Conservation (phyloP, 1,140 invertebrate genomes). For the Stenopsyche tienmushanensis region DNA sequence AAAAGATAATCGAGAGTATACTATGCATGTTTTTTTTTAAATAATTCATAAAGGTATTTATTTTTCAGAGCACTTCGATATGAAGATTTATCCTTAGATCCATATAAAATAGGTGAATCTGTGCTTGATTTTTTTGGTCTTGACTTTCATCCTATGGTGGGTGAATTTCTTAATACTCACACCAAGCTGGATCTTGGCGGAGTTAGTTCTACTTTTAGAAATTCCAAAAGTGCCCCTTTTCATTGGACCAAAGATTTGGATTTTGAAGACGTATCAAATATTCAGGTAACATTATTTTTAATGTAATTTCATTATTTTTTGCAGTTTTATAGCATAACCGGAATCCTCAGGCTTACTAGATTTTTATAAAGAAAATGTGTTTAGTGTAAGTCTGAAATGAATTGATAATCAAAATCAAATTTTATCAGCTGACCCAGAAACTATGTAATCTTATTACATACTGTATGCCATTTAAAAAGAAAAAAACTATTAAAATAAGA, state of each 20-base stretch:
- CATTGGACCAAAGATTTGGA: slow-evolving; percentile 79
- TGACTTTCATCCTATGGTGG: slow-evolving; percentile 67
- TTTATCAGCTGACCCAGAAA: too few relatives aligned
- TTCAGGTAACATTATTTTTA: slow-evolving; percentile 53
- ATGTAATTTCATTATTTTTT: background rate
- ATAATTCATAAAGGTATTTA: background rate
- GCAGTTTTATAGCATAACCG: too few relatives aligned
- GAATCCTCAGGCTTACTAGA: too few relatives aligned
- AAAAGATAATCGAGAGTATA: background rate
- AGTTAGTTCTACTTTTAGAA: slow-evolving; percentile 79
- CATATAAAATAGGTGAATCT: slow-evolving; percentile 68
- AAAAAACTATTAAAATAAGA: too few relatives aligned
- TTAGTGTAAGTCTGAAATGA: background rate
- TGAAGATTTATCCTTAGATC: slow-evolving; percentile 80
- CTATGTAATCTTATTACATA: too few relatives aligned
- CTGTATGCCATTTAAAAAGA: too few relatives aligned
- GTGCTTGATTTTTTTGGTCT: slow-evolving; percentile 77
- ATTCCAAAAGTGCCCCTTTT: slow-evolving; percentile 80
- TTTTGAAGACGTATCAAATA: slow-evolving; percentile 67
- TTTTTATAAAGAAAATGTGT: too few relatives aligned
- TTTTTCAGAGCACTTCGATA: slow-evolving; percentile 73
- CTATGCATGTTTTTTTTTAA: background rate
- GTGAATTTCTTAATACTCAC: slow-evolving; percentile 76
- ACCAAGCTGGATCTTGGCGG: slow-evolving; percentile 76
- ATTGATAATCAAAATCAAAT: background rate